These are phyloP conservation scores for Bujurquina vittata DNA, from an alignment of 2,113 vertebrate species.

Conservation along the genomic window DNA sequence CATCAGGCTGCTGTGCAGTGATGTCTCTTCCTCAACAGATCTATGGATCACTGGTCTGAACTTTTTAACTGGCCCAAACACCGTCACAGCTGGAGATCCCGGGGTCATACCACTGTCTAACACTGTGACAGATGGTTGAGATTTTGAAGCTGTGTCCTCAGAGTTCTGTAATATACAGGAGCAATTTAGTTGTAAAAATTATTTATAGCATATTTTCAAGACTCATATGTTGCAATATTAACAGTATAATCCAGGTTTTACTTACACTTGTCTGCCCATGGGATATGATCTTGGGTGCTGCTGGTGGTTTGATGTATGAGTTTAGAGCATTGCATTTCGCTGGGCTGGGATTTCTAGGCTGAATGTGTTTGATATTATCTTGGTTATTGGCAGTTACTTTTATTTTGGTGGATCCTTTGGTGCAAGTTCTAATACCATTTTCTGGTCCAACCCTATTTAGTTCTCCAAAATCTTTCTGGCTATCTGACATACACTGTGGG, in stretches of 20 bases:
- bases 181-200: neutral
- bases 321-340: constrained; percentile 9
- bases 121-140: constrained; percentile 37
- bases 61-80: constrained; percentile 92
- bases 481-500: constrained; percentile 50
- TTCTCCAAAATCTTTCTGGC: constrained; percentile 29
- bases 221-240: neutral
- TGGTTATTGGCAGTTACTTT: constrained; percentile 10
- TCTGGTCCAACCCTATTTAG: constrained; percentile 17
- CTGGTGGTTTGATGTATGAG: constrained; percentile 45
- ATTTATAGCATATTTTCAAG: neutral
- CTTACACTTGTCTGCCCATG: constrained; percentile 47
- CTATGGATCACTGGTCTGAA: constrained; percentile 87
- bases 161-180: constrained; percentile 31
- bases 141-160: constrained; percentile 23
- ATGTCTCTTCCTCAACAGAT: constrained; percentile 85
- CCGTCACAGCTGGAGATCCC: constrained; percentile 51
- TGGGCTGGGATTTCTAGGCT: constrained; percentile 25
- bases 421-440: constrained; percentile 13
- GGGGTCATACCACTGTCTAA: constrained; percentile 22
- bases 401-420: constrained; percentile 37
- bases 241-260: neutral
- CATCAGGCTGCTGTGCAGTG: constrained; percentile 91
- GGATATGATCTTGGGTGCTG: constrained; percentile 27
- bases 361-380: constrained; percentile 23